These are phyloP conservation scores for Scelioninae gen. 2 DNA, from an alignment of 2,888 invertebrate species.

Conservation along the genomic window DNA sequence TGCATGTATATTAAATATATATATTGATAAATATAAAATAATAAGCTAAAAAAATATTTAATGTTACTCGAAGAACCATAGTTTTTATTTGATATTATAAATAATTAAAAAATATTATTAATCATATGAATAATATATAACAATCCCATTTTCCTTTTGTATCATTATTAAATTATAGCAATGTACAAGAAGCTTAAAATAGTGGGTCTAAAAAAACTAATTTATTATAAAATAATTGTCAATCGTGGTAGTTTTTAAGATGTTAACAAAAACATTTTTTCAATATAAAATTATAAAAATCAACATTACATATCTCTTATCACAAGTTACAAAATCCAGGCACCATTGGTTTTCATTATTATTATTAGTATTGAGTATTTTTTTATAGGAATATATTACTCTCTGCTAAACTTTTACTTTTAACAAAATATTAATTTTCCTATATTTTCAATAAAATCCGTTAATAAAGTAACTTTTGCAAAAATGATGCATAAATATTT, in stretches of 20 bases:
- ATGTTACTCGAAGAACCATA: not conserved
- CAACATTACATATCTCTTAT: conserved; percentile 45
- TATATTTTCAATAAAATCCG: too few species aligned
- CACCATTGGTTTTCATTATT: conserved; percentile 64
- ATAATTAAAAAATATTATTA: conserved; percentile 2
- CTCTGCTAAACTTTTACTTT: too few species aligned
- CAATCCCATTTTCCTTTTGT: conserved; percentile 20
- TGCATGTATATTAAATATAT: conserved; percentile 1
- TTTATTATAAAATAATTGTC: conserved; percentile 17
- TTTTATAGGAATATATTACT: conserved; percentile 19
- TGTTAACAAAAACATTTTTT: conserved; percentile 23
- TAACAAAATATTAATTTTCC: too few species aligned
- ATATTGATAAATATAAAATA: conserved; percentile 31
- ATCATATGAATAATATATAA: conserved; percentile 19
- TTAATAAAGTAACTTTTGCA: too few species aligned
- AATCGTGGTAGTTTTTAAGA: conserved; percentile 14
- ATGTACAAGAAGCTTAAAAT: conserved; percentile 22
- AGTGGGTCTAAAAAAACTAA: conserved; percentile 15
- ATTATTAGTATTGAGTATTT: conserved; percentile 31
- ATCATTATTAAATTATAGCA: conserved; percentile 25
- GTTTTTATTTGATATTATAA: not conserved
- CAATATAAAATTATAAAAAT: conserved; percentile 36
- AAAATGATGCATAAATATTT: too few species aligned
- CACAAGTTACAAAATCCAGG: conserved; percentile 63
- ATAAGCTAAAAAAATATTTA: conserved; percentile 20